These are phyloP conservation scores for Axinella damicornis DNA, from an alignment of 37 sponge, comb jelly and placozoan genomes.

Conservation along the genomic window DNA sequence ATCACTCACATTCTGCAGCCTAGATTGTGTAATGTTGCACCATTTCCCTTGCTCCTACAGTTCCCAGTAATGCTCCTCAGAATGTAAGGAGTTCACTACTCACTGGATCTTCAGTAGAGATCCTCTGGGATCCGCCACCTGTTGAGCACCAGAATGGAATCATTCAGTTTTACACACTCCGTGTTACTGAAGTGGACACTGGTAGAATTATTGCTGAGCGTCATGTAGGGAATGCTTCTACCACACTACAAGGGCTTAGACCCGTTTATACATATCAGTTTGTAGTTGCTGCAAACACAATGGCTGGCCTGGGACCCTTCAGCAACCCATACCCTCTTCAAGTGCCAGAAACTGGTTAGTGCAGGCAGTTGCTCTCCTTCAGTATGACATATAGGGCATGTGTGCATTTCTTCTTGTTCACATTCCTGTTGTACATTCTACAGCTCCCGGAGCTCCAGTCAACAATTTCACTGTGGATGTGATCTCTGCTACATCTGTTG, in stretches of 20 bases:
- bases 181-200: neutral
- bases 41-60: neutral
- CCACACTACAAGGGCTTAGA: neutral
- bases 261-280: neutral
- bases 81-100: neutral
- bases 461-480: too few species aligned
- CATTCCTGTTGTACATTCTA: too few species aligned
- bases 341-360: conserved; percentile 2
- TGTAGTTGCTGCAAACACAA: neutral
- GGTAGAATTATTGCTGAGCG: neutral
- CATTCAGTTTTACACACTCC: neutral
- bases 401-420: neutral
- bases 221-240: neutral
- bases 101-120: neutral
- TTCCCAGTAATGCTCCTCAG: neutral
- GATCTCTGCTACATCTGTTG: neutral
- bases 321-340: neutral
- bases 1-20: too few species aligned
- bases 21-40: too few species aligned
- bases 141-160: neutral
- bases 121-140: neutral
- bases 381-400: neutral
- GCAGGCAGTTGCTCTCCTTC: neutral
- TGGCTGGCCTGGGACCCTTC: conserved; percentile 1
- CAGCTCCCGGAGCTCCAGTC: neutral